Evolutionary conservation across 23 tunicate species (phyloP), one percentile per base, ranked within the genome.

Genomic region (Trididemnum nubilum): DNA sequence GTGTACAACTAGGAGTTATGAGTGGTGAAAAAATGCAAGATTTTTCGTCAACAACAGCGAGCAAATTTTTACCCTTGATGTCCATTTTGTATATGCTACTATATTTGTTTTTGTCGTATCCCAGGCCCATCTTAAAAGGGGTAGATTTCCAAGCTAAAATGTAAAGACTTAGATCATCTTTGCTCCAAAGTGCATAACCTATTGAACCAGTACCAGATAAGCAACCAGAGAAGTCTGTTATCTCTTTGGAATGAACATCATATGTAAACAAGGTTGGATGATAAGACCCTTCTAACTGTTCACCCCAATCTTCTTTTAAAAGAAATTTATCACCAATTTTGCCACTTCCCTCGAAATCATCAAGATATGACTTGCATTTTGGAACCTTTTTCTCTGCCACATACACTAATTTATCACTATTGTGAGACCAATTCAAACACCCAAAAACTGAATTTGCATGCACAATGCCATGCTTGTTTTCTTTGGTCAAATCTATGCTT

Each of bases 271-370:
- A 23, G 27, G 85, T 79, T 58, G 98, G 93, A 25, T 65, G 34
- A 24, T 73, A 35, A 9, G 79, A 49, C 3, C 78, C 87, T 54
- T 35, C 75, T 34, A 93, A 35, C 71, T 93, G 98, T 35, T 93
- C 98, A 21, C 98, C 98, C 98, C 98, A 93, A 30, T 80, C 71
- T 31, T 88, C 98, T 34, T 71, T 52, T 69, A 36, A 83, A 21
- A 88, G n/a, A 74, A 35, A 81, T 63, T 93, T 77, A 3, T 83
- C 34, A 49, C 97, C 97, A 15, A 44, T 44, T 44, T 44, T 15
- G 23, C 0, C 72, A 15, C 73, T 77, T 33, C 40, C 78, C 23
- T 34, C 78, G 26, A 63, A 1, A 28, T 81, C 76, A 22, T 63
- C 74, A 65, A 85, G 77, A 77, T 1, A 85, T 0, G 83, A 85